A percentile compares a stretch with the other conserved stretches of the same genome.
Evolutionary conservation across 2,888 invertebrate species (phyloP).

Genomic region (Andrena dorsata): DNA sequence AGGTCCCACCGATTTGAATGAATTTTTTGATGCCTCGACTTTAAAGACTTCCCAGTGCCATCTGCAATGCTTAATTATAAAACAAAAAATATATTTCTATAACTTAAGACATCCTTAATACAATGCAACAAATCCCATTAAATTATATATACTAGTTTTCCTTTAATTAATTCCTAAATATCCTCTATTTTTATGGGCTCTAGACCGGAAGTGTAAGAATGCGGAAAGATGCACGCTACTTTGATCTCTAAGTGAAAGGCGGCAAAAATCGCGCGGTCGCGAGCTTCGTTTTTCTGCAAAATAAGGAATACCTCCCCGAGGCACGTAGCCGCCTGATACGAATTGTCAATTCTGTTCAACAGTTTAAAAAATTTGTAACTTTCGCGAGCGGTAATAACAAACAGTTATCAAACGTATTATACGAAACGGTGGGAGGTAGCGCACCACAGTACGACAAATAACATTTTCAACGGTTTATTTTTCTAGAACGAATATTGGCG

Average conservation of each 20-base stretch:
- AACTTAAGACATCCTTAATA: no score
- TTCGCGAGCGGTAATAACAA: slow-evolving; percentile 45
- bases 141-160: no score
- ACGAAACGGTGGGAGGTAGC: no score
- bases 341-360: slow-evolving; percentile 62
- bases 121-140: no score
- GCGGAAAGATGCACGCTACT: slow-evolving; percentile 23
- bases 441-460: not conserved
- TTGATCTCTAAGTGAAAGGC: slow-evolving; percentile 31
- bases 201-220: not conserved
- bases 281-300: slow-evolving; percentile 53
- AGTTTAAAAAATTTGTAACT: slow-evolving; percentile 50
- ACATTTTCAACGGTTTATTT: slow-evolving; percentile 12
- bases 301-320: slow-evolving; percentile 48
- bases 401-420: slow-evolving; percentile 43
- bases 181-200: no score
- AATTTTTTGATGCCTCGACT: no score
- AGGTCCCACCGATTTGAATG: no score
- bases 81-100: no score
- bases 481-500: not conserved
- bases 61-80: no score
- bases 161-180: no score
- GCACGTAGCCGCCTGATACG: slow-evolving; percentile 43
- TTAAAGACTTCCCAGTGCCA: no score
- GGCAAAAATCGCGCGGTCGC: slow-evolving; percentile 42